phyloP scores from a whole-genome alignment of 2,888 invertebrate species.

The Alcis repandata region DNA sequence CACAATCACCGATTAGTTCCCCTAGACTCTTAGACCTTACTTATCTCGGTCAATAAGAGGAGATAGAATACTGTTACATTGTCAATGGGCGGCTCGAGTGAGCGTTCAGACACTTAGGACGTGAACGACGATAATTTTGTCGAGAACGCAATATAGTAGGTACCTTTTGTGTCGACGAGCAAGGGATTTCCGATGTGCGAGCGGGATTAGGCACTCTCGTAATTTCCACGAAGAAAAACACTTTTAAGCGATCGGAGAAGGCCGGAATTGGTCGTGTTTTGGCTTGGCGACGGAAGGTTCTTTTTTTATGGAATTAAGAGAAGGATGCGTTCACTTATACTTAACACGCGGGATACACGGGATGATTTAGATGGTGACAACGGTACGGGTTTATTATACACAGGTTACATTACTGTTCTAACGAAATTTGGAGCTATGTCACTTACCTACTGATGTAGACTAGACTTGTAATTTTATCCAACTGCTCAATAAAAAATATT shows the following conservation, averaged over 20 bases:
- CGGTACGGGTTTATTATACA: background rate
- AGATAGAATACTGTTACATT: conserved; percentile 26
- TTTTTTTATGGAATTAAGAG: conserved; percentile 33
- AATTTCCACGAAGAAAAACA: conserved; percentile 45
- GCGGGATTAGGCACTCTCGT: conserved; percentile 49
- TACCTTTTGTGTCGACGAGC: conserved; percentile 51
- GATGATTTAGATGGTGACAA: conserved; percentile 11
- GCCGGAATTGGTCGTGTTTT: conserved; percentile 37
- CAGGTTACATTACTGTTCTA: too few species aligned
- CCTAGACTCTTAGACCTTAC: too few species aligned
- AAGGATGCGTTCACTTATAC: conserved; percentile 23
- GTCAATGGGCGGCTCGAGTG: conserved; percentile 16
- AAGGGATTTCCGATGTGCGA: conserved; percentile 51
- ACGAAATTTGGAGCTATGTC: too few species aligned
- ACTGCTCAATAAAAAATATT: too few species aligned
- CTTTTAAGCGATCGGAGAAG: conserved; percentile 37
- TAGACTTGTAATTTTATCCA: too few species aligned
- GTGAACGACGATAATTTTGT: conserved; percentile 59
- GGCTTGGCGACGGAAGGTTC: conserved; percentile 7
- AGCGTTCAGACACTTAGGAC: conserved; percentile 44
- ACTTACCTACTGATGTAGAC: too few species aligned
- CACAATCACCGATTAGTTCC: too few species aligned
- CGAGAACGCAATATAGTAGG: conserved; percentile 58
- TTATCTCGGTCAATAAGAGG: too few species aligned
- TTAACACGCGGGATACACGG: too few species aligned